Evolutionary conservation across 2,113 vertebrate genomes (phyloP), one percentile per base, ranked within the genome.

Genomic region (Cryptomyrus ogoouensis): DNA sequence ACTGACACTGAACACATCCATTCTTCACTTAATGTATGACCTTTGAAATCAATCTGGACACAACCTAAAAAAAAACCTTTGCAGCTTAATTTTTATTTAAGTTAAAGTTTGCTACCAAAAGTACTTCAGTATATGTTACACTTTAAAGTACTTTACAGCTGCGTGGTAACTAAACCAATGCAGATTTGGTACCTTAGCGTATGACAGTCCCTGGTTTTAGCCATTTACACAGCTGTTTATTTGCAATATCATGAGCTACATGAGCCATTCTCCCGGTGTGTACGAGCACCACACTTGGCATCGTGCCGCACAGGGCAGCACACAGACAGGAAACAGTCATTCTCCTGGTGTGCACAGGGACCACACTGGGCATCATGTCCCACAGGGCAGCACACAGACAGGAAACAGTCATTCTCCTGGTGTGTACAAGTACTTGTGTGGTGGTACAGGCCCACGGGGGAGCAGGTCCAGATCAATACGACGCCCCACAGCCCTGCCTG

Each of bases 381-480:
- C 56, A 47, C 9, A 49, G 42, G 4, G 0, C 83, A 49, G 24
- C 17, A 44, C 21, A 58, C 56, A 58, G 56, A 58, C 56, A 58
- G 66, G 66, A 70, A 70, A 12, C 66, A 35, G 66, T 27, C 49
- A 70, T 70, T 52, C 24, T 31, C 44, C 21, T 31, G 50, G 47
- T 39, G 27, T 53, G 47, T 53, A 35, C 27, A 53, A 50, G 83
- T 47, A n/a, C 94, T 92, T 94, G 94, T 92, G 8, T 74, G 50
- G 47, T 84, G 80, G 39, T 35, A 89, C n/a, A 47, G 93, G 94
- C 96, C 97, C 97, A 96, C 97, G 97, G 96, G 96, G 96, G 96
- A 97, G 96, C 95, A 95, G 94, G 95, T 94, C 94, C 90, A 93
- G 97, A 98, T 98, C 97, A 97, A 98, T 98, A 97, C 94, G 92